phyloP scores from a whole-genome alignment of 2,797 vertebrate genomes.

The Cirrhinus molitorella region DNA sequence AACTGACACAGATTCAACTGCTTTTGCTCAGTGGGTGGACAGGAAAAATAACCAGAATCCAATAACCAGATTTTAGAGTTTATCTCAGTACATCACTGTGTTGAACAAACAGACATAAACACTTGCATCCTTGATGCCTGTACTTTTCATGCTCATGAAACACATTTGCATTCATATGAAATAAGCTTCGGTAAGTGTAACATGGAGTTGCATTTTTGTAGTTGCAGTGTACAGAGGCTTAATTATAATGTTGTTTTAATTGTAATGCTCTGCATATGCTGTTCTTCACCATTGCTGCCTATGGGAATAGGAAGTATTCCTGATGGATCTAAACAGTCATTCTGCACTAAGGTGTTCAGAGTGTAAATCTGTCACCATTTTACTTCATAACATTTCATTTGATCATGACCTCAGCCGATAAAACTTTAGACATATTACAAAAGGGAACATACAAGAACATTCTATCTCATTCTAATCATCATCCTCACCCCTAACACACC shows the following conservation, averaged over 20 bases:
- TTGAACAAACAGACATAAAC: conserved; percentile 71
- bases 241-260: conserved; percentile 69
- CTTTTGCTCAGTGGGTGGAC: conserved; percentile 51
- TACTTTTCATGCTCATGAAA: conserved; percentile 69
- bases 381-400: background rate
- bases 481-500: background rate
- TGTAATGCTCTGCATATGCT: conserved; percentile 75
- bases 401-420: background rate
- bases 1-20: conserved; percentile 7
- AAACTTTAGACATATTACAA: background rate
- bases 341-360: conserved; percentile 58
- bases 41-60: conserved; percentile 64
- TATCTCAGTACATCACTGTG: conserved; percentile 76
- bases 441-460: background rate
- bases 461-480: background rate
- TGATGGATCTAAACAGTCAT: conserved; percentile 68
- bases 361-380: conserved; percentile 13
- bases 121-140: conserved; percentile 63
- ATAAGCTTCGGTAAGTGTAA: conserved; percentile 55
- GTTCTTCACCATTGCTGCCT: conserved; percentile 81
- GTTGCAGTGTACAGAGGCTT: conserved; percentile 70
- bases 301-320: conserved; percentile 65
- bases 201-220: conserved; percentile 66
- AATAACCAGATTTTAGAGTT: conserved; percentile 62
- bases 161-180: conserved; percentile 61